These are phyloP conservation scores for Petrocephalus schoutedeni DNA, from an alignment of 2,797 vertebrate species.

Conservation along the genomic window DNA sequence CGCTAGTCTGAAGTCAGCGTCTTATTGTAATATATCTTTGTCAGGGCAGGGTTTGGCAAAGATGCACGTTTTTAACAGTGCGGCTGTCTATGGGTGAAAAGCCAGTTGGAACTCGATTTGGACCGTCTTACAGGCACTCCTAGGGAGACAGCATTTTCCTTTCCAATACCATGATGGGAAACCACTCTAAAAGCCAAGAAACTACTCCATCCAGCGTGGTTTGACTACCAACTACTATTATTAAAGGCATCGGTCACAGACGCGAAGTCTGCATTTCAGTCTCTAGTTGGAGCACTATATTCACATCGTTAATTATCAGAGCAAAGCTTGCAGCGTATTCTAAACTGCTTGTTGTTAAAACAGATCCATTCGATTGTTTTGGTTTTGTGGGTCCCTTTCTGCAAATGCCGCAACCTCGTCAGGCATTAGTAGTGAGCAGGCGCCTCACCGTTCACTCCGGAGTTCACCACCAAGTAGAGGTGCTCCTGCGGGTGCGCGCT, in stretches of 20 bases:
- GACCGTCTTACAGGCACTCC: conserved; percentile 12
- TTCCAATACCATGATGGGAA: conserved; percentile 22
- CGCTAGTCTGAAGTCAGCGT: neutral
- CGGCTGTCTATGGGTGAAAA: conserved; percentile 16
- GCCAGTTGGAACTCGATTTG: conserved; percentile 22
- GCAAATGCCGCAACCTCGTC: neutral
- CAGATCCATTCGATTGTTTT: neutral
- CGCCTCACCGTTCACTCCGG: conserved; percentile 72
- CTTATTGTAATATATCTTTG: conserved; percentile 20
- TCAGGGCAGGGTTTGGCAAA: conserved; percentile 13
- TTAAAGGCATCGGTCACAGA: neutral
- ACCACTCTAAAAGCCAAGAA: conserved; percentile 14
- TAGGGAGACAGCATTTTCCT: conserved; percentile 11
- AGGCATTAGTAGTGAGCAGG: neutral
- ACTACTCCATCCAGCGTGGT: neutral
- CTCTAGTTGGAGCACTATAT: neutral
- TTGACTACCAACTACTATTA: conserved; percentile 8
- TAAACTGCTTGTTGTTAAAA: neutral
- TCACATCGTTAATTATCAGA: neutral
- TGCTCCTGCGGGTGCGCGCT: conserved; percentile 81
- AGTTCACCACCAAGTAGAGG: conserved; percentile 93
- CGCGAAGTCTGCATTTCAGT: neutral
- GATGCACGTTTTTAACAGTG: conserved; percentile 3
- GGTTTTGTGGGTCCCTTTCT: neutral
- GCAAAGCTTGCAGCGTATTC: neutral